Percentiles rank a stretch among this genome's conserved stretches.
phyloP scores from a whole-genome alignment of 2,113 vertebrate species.

The Cephalopholis sonnerati region DNA sequence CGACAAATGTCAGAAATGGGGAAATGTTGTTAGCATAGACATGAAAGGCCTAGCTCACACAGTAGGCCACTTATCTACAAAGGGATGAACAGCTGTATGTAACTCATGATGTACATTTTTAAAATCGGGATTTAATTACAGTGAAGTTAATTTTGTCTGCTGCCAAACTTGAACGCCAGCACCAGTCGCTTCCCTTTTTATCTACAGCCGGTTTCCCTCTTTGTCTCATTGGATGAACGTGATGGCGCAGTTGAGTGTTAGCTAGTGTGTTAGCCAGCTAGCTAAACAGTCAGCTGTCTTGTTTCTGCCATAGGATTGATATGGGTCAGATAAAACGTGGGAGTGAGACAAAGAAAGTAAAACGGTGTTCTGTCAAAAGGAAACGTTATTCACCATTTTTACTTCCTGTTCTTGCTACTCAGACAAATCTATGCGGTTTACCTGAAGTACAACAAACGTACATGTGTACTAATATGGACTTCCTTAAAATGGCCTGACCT shows the following conservation, averaged over 20 bases:
- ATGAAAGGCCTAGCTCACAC: conserved; percentile 46
- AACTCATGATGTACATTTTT: not conserved
- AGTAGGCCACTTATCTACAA: conserved; percentile 38
- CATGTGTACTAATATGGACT: not conserved
- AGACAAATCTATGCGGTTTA: not conserved
- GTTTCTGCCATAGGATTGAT: conserved; percentile 4
- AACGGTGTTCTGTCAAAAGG: not conserved
- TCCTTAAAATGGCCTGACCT: conserved; percentile 14
- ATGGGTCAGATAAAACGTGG: conserved; percentile 7
- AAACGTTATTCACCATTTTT: not conserved
- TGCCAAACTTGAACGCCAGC: not conserved
- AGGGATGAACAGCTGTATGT: not conserved
- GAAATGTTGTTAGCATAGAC: conserved; percentile 55
- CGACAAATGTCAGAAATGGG: conserved; percentile 27
- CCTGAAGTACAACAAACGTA: not conserved
- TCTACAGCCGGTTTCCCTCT: conserved; percentile 55
- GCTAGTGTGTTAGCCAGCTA: conserved; percentile 62
- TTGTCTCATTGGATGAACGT: conserved; percentile 67
- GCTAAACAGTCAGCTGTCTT: conserved; percentile 41
- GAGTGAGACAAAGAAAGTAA: conserved; percentile 38
- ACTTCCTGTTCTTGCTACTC: not conserved
- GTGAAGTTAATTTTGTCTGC: not conserved
- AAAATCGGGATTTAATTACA: not conserved
- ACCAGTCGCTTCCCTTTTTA: conserved; percentile 10
- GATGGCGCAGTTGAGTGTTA: conserved; percentile 79